A percentile compares a stretch with the other conserved stretches of the same genome.
phyloP scores from a whole-genome alignment of 2,888 invertebrate species.

The Drosophila anomelani region DNA sequence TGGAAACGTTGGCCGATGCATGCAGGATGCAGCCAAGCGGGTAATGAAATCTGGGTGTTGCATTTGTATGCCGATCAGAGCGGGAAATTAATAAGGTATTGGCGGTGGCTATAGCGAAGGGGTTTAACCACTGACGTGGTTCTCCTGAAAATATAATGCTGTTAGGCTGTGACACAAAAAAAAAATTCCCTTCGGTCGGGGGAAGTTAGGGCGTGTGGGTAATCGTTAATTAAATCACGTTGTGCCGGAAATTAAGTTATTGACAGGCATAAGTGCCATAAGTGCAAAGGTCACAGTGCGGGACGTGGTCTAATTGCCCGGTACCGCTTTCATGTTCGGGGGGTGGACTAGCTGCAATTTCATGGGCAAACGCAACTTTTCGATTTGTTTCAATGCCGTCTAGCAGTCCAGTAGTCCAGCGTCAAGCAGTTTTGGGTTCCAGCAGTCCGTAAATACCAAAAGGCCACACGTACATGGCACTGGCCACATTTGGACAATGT shows the following conservation, averaged over 20 bases:
- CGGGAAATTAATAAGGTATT: conserved; percentile 20
- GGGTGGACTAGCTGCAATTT: conserved; percentile 2
- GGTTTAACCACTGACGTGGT: too few species aligned
- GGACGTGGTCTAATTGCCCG: conserved; percentile 69
- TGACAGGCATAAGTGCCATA: conserved; percentile 64
- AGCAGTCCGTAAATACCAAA: conserved; percentile 17
- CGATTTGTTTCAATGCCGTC: conserved; percentile 49
- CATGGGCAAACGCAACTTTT: conserved; percentile 49
- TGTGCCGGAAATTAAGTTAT: conserved; percentile 76
- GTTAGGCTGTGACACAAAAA: conserved; percentile 7
- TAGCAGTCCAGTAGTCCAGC: background rate
- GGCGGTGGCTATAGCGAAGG: too few species aligned
- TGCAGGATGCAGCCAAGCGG: conserved; percentile 14
- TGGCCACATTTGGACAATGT: conserved; percentile 28
- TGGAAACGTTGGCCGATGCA: conserved; percentile 12
- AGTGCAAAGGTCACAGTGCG: conserved; percentile 15
- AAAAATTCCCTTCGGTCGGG: background rate
- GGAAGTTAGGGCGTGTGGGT: conserved; percentile 24
- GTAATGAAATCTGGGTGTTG: background rate
- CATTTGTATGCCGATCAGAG: conserved; percentile 32
- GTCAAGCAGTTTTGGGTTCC: background rate
- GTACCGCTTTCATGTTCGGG: conserved; percentile 26
- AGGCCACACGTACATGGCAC: conserved; percentile 20
- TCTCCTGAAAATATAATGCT: conserved; percentile 44
- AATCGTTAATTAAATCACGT: conserved; percentile 80